Conservation (phyloP, 2,113 vertebrate genomes). For the Pseudolaguvia tuberculata region DNA sequence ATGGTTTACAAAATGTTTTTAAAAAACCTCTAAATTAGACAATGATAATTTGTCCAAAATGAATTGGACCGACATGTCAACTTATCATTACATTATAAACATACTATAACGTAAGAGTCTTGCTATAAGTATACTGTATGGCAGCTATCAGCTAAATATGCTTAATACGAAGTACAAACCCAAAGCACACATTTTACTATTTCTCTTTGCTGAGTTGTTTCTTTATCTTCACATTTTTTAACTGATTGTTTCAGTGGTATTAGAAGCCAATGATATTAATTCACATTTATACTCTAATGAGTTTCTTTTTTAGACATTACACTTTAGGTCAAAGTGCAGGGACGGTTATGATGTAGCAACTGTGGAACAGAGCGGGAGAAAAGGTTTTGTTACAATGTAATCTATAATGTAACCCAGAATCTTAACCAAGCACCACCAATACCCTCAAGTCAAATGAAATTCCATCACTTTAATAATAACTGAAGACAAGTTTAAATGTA, state of each 20-base stretch:
- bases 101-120: neutral
- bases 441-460: neutral
- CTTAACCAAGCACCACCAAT: neutral
- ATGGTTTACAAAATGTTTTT: neutral
- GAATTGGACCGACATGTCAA: neutral
- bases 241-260: too few relatives aligned
- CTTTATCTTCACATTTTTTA: too few relatives aligned
- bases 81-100: neutral
- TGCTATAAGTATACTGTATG: neutral
- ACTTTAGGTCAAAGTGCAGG: neutral
- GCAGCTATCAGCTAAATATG: neutral
- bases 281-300: too few relatives aligned
- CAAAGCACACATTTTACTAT: neutral
- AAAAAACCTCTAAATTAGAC: neutral
- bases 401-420: neutral
- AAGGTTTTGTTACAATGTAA: neutral
- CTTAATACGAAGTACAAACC: neutral
- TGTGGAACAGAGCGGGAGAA: too few relatives aligned
- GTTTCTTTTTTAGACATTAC: neutral
- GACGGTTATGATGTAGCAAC: neutral
- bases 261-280: too few relatives aligned
- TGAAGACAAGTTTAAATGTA: too few relatives aligned
- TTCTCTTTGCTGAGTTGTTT: neutral
- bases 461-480: neutral
- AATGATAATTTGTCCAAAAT: constrained; percentile 1